Percentiles rank a stretch among this genome's conserved stretches.
phyloP scores from a whole-genome alignment of 2,888 invertebrate genomes.

The Sericinus montela region DNA sequence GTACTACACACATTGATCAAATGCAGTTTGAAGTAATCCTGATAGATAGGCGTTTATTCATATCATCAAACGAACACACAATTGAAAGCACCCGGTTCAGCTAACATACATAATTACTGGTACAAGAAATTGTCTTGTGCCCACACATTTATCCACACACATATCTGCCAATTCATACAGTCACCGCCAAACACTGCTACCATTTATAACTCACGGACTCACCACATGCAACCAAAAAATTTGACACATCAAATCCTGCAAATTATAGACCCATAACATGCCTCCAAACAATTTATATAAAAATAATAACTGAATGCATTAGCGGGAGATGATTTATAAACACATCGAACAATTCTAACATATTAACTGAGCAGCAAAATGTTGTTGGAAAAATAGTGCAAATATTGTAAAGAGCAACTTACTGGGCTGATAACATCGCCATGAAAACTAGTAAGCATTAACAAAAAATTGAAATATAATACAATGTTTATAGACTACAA shows the following conservation, averaged over 20 bases:
- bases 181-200: background rate
- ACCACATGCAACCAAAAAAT: background rate
- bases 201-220: background rate
- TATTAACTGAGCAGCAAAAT: background rate
- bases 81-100: background rate
- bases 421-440: background rate
- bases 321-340: too few species aligned
- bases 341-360: too few species aligned
- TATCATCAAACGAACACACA: background rate
- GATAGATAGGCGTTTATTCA: background rate
- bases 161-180: background rate
- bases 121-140: background rate
- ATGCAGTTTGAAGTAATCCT: background rate
- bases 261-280: too few species aligned
- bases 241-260: too few species aligned
- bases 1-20: background rate
- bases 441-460: background rate
- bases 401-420: background rate
- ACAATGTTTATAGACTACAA: background rate
- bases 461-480: background rate
- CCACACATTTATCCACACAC: background rate
- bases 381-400: background rate
- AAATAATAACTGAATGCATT: too few species aligned
- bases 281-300: too few species aligned
- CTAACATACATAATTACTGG: too few species aligned